Evolutionary conservation across 2,888 invertebrate species (phyloP).

Genomic region (Pardosa pseudoannulata): DNA sequence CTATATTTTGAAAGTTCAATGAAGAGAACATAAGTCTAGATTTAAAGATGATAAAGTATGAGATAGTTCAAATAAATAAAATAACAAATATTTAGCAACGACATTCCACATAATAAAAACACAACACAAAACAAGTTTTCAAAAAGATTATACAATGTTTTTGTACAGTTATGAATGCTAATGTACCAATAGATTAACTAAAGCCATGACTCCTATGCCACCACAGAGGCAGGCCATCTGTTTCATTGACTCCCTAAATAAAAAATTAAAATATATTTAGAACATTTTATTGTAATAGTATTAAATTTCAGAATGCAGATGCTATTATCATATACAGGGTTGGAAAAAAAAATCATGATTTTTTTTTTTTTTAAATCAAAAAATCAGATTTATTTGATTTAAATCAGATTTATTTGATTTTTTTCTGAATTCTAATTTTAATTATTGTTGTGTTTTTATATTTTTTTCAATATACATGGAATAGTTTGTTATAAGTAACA

Average conservation of each 20-base stretch:
- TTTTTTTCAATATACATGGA: no score
- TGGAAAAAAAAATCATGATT: no score
- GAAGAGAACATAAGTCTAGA: background rate
- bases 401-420: no score
- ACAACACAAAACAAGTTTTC: background rate
- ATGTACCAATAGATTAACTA: conserved; percentile 45
- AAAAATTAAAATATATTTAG: no score
- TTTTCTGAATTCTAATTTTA: no score
- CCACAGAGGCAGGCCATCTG: conserved; percentile 70
- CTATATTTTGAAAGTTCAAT: background rate
- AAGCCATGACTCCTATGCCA: conserved; percentile 73
- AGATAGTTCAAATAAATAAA: background rate
- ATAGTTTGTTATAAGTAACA: no score
- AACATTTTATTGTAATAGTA: no score
- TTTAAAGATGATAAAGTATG: background rate
- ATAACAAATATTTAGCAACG: background rate
- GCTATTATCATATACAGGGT: no score
- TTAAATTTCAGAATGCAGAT: no score
- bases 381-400: no score
- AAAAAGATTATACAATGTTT: background rate
- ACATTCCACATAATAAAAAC: background rate
- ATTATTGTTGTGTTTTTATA: no score
- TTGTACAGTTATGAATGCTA: conserved; percentile 5
- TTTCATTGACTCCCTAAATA: conserved; percentile 72
- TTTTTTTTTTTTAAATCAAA: no score